Percentiles rank a stretch among this genome's conserved stretches.
phyloP scores from a whole-genome alignment of 2,888 invertebrate species.

The Choristoneura rosaceana region DNA sequence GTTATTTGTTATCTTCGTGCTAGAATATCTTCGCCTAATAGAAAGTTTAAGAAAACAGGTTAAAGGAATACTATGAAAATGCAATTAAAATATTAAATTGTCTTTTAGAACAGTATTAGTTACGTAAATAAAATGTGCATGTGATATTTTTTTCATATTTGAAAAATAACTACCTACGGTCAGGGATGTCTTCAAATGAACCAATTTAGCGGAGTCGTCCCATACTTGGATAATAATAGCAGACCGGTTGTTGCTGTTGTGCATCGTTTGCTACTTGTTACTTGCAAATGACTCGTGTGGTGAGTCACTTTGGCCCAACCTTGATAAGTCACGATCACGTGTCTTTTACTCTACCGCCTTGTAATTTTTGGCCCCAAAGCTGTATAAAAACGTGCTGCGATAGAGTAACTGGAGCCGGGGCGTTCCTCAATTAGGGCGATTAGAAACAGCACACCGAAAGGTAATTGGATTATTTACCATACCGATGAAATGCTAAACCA shows the following conservation, averaged over 20 bases:
- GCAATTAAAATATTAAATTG: no score
- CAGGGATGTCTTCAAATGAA: slow-evolving; percentile 53
- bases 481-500: slow-evolving; percentile 55
- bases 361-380: slow-evolving; percentile 43
- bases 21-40: no score
- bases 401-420: slow-evolving; percentile 63
- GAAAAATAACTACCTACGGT: slow-evolving; percentile 49
- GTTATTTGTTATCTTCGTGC: not conserved
- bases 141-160: no score
- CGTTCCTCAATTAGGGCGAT: slow-evolving; percentile 69
- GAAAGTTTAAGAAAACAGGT: no score
- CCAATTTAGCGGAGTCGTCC: slow-evolving; percentile 62
- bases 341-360: slow-evolving; percentile 26
- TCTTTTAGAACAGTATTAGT: no score
- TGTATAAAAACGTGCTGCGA: slow-evolving; percentile 56
- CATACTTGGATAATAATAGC: slow-evolving; percentile 47
- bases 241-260: slow-evolving; percentile 56
- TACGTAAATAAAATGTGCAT: no score
- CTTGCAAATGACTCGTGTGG: slow-evolving; percentile 26
- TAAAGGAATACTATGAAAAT: no score
- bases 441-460: slow-evolving; percentile 63
- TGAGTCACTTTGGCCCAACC: slow-evolving; percentile 40
- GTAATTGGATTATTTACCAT: slow-evolving; percentile 63
- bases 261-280: slow-evolving; percentile 39
- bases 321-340: slow-evolving; percentile 39